Evolutionary conservation across 2,113 vertebrate genomes (phyloP).

Genomic region (Equus quagga): DNA sequence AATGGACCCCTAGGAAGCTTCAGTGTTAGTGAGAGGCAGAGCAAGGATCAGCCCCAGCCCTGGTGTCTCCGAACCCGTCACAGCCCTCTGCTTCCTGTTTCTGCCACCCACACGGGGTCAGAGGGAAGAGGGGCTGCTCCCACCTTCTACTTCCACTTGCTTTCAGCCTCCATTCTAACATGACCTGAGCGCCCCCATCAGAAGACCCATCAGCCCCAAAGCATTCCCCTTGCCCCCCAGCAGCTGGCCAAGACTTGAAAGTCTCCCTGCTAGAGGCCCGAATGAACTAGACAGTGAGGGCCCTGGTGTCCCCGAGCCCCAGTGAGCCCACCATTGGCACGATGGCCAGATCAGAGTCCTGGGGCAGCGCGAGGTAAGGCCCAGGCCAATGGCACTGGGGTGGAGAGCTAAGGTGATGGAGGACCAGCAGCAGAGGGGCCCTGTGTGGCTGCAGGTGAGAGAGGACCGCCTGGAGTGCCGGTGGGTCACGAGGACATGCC

Average conservation of each 20-base stretch:
- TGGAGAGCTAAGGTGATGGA: not conserved
- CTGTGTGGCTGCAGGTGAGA: not conserved
- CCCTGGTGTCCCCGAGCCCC: not conserved
- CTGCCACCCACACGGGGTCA: not conserved
- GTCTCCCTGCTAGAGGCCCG: not conserved
- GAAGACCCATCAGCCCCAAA: not conserved
- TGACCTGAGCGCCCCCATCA: not conserved
- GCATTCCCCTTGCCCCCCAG: not conserved
- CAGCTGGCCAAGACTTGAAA: not conserved
- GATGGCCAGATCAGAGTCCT: not conserved
- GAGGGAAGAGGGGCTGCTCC: not conserved
- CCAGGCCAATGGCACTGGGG: fast-evolving
- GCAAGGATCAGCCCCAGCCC: not conserved
- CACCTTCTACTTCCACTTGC: not conserved
- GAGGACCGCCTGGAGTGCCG: not conserved
- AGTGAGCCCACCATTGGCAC: fast-evolving
- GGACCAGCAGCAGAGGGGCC: not conserved
- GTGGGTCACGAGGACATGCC: fast-evolving
- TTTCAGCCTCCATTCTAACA: not conserved
- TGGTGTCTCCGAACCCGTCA: not conserved
- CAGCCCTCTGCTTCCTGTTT: not conserved
- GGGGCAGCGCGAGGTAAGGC: fast-evolving
- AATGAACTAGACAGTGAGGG: not conserved
- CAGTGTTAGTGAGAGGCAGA: not conserved
- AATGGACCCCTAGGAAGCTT: not conserved